A percentile compares a stretch with the other conserved stretches of the same genome.
Evolutionary conservation across 2,113 vertebrate species (phyloP).

Genomic region (Perognathus longimembris): DNA sequence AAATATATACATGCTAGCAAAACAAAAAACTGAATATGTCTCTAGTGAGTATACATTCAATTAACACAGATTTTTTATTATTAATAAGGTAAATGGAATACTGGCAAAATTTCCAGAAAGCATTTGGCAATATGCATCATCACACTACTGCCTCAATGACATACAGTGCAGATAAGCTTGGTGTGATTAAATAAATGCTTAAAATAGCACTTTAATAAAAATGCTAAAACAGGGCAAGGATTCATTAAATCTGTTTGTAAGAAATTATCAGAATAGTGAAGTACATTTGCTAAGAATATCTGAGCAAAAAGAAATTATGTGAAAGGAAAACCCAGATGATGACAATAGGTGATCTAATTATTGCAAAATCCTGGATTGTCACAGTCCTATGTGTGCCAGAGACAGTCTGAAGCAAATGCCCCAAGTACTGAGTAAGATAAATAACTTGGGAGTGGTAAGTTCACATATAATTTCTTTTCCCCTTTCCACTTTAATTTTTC

Average conservation of each 20-base stretch:
- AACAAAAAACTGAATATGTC: neutral
- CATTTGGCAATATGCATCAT: neutral
- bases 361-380: neutral
- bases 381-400: neutral
- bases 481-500: neutral
- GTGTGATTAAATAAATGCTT: neutral
- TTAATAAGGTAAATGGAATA: too few species aligned
- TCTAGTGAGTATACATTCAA: neutral
- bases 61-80: neutral
- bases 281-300: neutral
- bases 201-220: neutral
- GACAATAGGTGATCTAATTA: neutral
- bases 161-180: neutral
- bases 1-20: neutral
- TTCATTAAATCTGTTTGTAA: constrained; percentile 21
- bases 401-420: accelerated
- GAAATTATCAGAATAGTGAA: neutral
- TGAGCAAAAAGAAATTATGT: neutral
- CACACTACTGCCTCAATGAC: neutral
- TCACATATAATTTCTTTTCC: neutral
- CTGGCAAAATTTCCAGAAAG: neutral
- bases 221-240: neutral
- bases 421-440: neutral
- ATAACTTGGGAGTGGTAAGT: neutral
- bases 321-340: neutral